Conservation (phyloP, 2,888 invertebrate genomes). For the Coelopa pilipes region DNA sequence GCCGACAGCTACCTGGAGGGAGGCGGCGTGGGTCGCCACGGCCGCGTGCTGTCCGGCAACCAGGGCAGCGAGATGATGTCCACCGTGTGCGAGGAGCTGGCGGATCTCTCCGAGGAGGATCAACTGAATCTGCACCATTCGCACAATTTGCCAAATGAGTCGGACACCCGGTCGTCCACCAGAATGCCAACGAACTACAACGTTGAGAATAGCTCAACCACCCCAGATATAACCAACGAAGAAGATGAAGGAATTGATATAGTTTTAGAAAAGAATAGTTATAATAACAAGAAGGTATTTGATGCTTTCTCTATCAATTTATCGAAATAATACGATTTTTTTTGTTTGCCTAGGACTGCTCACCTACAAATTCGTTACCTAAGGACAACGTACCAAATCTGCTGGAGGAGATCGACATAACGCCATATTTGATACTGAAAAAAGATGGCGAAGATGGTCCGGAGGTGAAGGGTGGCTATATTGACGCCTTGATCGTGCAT, state of each 20-base stretch:
- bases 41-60: slow-evolving; percentile 51
- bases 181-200: slow-evolving; percentile 4
- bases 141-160: slow-evolving; percentile 54
- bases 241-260: slow-evolving; percentile 48
- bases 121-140: slow-evolving; percentile 49
- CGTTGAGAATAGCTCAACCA: slow-evolving; percentile 24
- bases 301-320: not conserved
- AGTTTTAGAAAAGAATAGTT: slow-evolving; percentile 46
- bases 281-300: slow-evolving; percentile 42
- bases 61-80: slow-evolving; percentile 66
- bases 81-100: slow-evolving; percentile 63
- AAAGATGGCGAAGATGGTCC: slow-evolving; percentile 86
- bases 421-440: slow-evolving; percentile 81
- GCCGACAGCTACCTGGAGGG: slow-evolving; percentile 42
- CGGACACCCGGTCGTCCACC: slow-evolving; percentile 36
- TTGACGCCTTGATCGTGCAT: slow-evolving; percentile 94
- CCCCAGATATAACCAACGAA: slow-evolving; percentile 36
- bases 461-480: slow-evolving; percentile 91
- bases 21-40: slow-evolving; percentile 50
- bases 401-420: slow-evolving; percentile 84
- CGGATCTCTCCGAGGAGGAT: slow-evolving; percentile 53
- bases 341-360: slow-evolving; percentile 46
- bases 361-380: slow-evolving; percentile 48
- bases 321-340: slow-evolving; percentile 48
- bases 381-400: slow-evolving; percentile 68